Conservation (phyloP, 2,797 vertebrate genomes). For the Chelmon rostratus region DNA sequence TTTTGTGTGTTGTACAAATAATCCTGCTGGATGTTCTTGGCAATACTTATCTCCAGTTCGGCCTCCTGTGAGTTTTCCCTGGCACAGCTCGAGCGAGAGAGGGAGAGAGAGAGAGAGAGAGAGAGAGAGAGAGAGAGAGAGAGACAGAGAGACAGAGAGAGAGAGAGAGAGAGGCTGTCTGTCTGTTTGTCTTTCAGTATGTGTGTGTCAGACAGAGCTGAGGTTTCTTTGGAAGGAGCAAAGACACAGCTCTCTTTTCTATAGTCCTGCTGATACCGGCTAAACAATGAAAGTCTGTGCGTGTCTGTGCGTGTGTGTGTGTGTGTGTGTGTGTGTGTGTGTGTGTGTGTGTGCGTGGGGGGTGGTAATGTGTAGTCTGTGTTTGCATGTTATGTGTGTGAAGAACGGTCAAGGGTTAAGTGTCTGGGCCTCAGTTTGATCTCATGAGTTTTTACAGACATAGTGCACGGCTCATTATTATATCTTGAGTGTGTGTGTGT, state of each 20-base stretch:
- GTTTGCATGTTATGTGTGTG: slow-evolving; percentile 22
- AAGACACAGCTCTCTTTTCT: slow-evolving; percentile 48
- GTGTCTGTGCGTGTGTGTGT: slow-evolving; percentile 20
- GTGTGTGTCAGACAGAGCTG: slow-evolving; percentile 27
- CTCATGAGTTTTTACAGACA: slow-evolving; percentile 30
- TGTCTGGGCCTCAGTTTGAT: slow-evolving; percentile 52
- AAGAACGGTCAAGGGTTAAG: slow-evolving; percentile 54
- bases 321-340: slow-evolving; percentile 45
- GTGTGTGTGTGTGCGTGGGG: slow-evolving; percentile 34
- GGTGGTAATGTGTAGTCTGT: slow-evolving; percentile 13
- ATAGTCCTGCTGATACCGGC: slow-evolving; percentile 40
- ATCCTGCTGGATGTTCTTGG: slow-evolving; percentile 67
- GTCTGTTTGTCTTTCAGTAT: slow-evolving; percentile 1
- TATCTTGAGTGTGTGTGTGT: slow-evolving; percentile 1
- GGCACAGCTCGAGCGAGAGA: slow-evolving; percentile 28
- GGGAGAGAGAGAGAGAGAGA: slow-evolving; percentile 3
- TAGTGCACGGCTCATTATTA: slow-evolving; percentile 39
- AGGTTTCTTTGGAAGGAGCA: slow-evolving; percentile 20
- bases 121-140: not conserved
- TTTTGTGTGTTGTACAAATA: slow-evolving; percentile 63
- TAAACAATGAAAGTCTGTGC: slow-evolving; percentile 51
- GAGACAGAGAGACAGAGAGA: not conserved
- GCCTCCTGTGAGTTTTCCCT: slow-evolving; percentile 66
- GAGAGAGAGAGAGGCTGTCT: slow-evolving; percentile 13
- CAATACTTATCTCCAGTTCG: slow-evolving; percentile 47